These are phyloP conservation scores for Agelastica alni DNA, from an alignment of 2,888 invertebrate genomes.

Conservation along the genomic window DNA sequence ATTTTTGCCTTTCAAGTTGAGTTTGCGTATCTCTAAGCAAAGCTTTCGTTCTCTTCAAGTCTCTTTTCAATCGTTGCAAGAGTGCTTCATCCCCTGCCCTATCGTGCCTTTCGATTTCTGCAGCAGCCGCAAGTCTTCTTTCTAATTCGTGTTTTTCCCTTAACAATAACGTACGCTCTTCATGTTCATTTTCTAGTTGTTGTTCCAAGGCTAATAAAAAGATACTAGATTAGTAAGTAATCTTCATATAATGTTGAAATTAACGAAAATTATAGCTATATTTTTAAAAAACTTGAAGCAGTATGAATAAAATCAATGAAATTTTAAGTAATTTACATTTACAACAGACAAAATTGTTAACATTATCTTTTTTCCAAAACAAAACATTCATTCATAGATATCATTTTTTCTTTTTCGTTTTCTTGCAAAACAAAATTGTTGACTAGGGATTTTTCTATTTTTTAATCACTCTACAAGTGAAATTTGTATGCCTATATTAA, in stretches of 20 bases:
- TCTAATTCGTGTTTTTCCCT: slow-evolving; percentile 93
- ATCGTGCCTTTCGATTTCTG: slow-evolving; percentile 76
- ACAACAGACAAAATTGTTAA: too few relatives aligned
- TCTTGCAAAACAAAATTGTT: too few relatives aligned
- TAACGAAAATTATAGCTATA: too few relatives aligned
- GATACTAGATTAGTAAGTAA: too few relatives aligned
- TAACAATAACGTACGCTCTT: slow-evolving; percentile 82
- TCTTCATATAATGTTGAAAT: too few relatives aligned
- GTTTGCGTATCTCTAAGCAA: slow-evolving; percentile 89
- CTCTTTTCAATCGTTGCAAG: slow-evolving; percentile 77
- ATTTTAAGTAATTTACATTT: background rate
- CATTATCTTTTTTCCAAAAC: too few relatives aligned
- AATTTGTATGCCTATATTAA: too few relatives aligned
- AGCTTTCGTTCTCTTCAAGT: slow-evolving; percentile 87
- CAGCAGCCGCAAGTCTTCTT: slow-evolving; percentile 76
- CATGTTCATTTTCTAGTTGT: slow-evolving; percentile 91
- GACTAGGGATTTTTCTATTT: too few relatives aligned
- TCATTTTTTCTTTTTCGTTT: too few relatives aligned
- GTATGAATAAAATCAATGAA: slow-evolving; percentile 35
- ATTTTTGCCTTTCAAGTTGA: slow-evolving; percentile 86
- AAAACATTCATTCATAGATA: too few relatives aligned
- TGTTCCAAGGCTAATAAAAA: slow-evolving; percentile 86
- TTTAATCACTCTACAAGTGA: too few relatives aligned
- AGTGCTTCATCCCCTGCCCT: slow-evolving; percentile 74
- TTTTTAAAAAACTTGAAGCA: too few relatives aligned